A percentile compares a stretch with the other conserved stretches of the same genome.
Evolutionary conservation across 2,113 vertebrate species (phyloP).

Genomic region (Pangasianodon hypophthalmus): DNA sequence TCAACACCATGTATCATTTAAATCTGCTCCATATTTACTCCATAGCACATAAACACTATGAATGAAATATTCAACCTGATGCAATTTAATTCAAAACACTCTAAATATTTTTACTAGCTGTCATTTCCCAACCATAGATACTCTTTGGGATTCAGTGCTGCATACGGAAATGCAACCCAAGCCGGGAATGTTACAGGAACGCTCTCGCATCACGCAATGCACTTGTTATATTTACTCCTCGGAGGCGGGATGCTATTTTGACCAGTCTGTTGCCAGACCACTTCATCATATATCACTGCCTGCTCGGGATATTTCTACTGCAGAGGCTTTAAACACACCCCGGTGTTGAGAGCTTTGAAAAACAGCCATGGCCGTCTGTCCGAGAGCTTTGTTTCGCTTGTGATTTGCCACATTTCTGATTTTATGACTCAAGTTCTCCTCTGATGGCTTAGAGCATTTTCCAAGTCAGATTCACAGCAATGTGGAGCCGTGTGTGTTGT

Average conservation of each 20-base stretch:
- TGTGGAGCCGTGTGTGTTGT: not conserved
- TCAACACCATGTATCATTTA: not conserved
- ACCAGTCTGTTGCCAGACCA: conserved; percentile 24
- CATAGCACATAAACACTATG: not conserved
- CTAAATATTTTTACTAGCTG: not conserved
- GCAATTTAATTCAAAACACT: not conserved
- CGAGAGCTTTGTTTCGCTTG: not conserved
- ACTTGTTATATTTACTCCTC: conserved; percentile 30
- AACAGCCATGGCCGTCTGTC: not conserved
- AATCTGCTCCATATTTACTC: not conserved
- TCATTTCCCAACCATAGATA: not conserved
- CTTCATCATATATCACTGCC: conserved; percentile 17
- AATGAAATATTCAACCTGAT: not conserved
- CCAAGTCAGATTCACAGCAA: not conserved
- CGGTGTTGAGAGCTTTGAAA: not conserved
- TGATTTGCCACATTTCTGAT: not conserved
- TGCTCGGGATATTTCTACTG: conserved; percentile 17
- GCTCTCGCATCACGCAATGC: not conserved
- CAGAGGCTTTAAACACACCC: not conserved
- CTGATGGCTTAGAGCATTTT: not conserved
- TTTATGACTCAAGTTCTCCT: not conserved
- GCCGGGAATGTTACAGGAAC: conserved; percentile 22
- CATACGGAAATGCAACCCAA: conserved; percentile 3
- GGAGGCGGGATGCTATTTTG: conserved; percentile 31
- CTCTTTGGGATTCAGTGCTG: not conserved